Conservation (phyloP, 2,113 vertebrate genomes). For the Mirza zaza region DNA sequence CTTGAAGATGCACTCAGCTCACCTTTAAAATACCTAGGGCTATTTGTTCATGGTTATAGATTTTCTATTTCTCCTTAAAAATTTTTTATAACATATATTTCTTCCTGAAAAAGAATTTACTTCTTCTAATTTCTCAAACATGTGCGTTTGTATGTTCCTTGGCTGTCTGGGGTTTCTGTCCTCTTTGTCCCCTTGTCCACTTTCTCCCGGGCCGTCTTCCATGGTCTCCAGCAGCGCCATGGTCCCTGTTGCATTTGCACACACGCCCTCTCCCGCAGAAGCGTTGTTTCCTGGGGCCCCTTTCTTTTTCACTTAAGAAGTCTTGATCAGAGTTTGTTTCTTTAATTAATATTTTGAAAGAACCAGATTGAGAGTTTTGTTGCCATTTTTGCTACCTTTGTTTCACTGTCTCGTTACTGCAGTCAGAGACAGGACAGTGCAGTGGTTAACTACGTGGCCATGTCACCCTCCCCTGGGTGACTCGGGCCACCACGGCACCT, state of each 20-base stretch:
- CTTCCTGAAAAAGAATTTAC: not conserved
- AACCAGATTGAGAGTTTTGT: not conserved
- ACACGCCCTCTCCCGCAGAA: rapidly evolving
- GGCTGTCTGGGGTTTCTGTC: too few species aligned
- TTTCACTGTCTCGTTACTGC: not conserved
- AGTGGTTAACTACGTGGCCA: rapidly evolving
- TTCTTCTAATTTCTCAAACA: not conserved
- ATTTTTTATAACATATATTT: not conserved
- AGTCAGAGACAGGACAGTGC: rapidly evolving
- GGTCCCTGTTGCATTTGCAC: rapidly evolving
- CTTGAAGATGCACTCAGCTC: not conserved
- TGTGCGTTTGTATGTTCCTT: too few species aligned
- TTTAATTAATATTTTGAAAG: not conserved
- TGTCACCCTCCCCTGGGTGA: rapidly evolving
- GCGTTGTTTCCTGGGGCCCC: rapidly evolving
- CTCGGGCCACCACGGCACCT: not conserved
- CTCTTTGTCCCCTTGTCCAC: too few species aligned
- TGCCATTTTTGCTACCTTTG: not conserved
- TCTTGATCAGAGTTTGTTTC: too few species aligned
- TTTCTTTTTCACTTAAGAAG: too few species aligned
- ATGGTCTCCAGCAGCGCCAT: rapidly evolving
- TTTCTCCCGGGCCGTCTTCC: not conserved
- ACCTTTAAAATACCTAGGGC: not conserved
- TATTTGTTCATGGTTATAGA: not conserved
- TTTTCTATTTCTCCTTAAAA: not conserved